Conservation (phyloP, 2,113 vertebrate species). For the Phocoena phocoena region DNA sequence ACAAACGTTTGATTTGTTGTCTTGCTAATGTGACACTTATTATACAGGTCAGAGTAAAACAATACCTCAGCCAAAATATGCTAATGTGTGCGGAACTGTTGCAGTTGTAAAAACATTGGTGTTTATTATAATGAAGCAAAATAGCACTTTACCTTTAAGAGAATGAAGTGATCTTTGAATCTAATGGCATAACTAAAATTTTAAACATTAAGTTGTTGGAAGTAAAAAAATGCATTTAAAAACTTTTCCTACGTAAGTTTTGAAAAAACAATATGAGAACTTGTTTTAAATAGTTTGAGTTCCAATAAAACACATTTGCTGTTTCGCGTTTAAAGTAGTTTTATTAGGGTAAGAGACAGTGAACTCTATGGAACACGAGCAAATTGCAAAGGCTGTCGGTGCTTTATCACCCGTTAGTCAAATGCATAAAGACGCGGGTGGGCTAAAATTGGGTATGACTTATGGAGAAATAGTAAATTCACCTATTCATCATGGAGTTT, state of each 20-base stretch:
- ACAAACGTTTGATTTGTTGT: constrained; percentile 99
- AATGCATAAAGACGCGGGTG: not conserved
- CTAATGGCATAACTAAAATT: not conserved
- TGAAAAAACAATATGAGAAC: not conserved
- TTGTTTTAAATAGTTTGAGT: constrained; percentile 32
- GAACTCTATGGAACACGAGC: rapidly evolving
- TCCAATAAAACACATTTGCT: constrained; percentile 47
- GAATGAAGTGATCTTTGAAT: constrained; percentile 61
- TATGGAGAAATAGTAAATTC: constrained; percentile 28
- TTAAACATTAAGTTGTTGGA: not conserved
- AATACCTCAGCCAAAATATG: constrained; percentile 94
- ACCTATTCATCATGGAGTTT: constrained; percentile 53
- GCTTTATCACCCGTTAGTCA: not conserved
- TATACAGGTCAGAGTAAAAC: constrained; percentile 98
- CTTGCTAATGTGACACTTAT: constrained; percentile 99
- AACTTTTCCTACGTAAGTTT: not conserved
- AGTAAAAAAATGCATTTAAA: not conserved
- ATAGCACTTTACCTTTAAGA: constrained; percentile 86
- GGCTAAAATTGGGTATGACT: not conserved
- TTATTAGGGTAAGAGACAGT: not conserved
- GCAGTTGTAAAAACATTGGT: constrained; percentile 88
- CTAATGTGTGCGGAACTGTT: constrained; percentile 92
- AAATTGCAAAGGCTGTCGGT: rapidly evolving
- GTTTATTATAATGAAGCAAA: constrained; percentile 86
- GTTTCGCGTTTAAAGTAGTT: constrained; percentile 54